Conservation (phyloP, 2,113 vertebrate species). For the Pelecanoides urinatrix region DNA sequence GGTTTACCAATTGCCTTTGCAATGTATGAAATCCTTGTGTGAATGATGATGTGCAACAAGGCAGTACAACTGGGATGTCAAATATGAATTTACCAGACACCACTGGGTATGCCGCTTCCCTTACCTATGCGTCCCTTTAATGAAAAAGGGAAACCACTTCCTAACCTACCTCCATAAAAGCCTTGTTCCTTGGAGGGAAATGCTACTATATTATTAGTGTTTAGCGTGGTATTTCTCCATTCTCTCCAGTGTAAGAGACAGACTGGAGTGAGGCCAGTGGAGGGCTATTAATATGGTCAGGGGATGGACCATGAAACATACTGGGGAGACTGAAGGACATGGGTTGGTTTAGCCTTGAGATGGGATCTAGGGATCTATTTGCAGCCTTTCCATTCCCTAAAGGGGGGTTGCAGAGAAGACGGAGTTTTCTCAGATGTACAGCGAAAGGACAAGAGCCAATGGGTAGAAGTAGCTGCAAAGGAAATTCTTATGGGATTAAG, state of each 20-base stretch:
- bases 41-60: not conserved
- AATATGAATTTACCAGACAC: not conserved
- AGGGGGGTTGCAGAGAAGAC: not conserved
- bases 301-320: accelerated
- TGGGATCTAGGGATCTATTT: not conserved
- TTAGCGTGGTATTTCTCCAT: not conserved
- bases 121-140: not conserved
- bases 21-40: not conserved
- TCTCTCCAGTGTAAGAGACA: not conserved
- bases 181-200: not conserved
- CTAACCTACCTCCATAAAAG: not conserved
- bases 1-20: not conserved
- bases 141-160: not conserved
- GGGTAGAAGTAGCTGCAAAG: not conserved
- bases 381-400: not conserved
- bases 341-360: not conserved
- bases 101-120: not conserved
- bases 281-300: not conserved
- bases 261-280: not conserved
- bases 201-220: no score
- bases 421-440: not conserved
- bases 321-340: not conserved
- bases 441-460: not conserved
- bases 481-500: not conserved
- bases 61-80: not conserved